A percentile compares a stretch with the other conserved stretches of the same genome.
Evolutionary conservation across 2,888 invertebrate genomes (phyloP).

Genomic region (Cosmorhoe ocellata): DNA sequence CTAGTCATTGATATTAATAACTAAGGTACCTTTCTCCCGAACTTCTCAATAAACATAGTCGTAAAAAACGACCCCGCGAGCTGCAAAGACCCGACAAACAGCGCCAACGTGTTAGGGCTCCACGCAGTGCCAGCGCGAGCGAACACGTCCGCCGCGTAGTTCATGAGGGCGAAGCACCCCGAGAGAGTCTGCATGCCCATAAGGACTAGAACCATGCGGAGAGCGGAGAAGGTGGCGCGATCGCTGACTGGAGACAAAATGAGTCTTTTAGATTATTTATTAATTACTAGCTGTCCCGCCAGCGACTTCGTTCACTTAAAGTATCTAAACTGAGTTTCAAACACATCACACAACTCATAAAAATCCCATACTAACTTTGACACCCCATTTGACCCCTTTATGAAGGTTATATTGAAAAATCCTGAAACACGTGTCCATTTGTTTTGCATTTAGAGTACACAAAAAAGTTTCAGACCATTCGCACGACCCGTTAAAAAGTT

Average conservation of each 20-base stretch:
- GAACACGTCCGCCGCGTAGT: conserved; percentile 70
- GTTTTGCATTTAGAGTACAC: too few species aligned
- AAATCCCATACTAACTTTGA: too few species aligned
- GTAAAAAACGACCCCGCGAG: conserved; percentile 63
- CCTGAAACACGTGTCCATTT: too few species aligned
- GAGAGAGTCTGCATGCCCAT: conserved; percentile 67
- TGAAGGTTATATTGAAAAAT: too few species aligned
- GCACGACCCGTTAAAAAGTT: too few species aligned
- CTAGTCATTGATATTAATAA: too few species aligned
- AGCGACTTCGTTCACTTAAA: too few species aligned
- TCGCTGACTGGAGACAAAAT: conserved; percentile 50
- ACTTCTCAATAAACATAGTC: conserved; percentile 61
- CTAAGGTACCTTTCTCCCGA: conserved; percentile 58
- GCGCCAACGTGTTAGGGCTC: conserved; percentile 67
- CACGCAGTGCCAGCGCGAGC: conserved; percentile 73
- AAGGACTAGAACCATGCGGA: conserved; percentile 57
- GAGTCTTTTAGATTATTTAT: not conserved
- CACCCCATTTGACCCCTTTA: too few species aligned
- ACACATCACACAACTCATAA: too few species aligned
- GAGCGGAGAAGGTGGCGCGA: conserved; percentile 54
- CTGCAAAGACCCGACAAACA: conserved; percentile 59
- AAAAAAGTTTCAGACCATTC: too few species aligned
- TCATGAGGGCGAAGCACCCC: conserved; percentile 70
- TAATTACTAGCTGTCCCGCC: too few species aligned
- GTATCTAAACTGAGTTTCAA: too few species aligned